Evolutionary conservation across 2,113 vertebrate species (phyloP).

Genomic region (Fulica atra): DNA sequence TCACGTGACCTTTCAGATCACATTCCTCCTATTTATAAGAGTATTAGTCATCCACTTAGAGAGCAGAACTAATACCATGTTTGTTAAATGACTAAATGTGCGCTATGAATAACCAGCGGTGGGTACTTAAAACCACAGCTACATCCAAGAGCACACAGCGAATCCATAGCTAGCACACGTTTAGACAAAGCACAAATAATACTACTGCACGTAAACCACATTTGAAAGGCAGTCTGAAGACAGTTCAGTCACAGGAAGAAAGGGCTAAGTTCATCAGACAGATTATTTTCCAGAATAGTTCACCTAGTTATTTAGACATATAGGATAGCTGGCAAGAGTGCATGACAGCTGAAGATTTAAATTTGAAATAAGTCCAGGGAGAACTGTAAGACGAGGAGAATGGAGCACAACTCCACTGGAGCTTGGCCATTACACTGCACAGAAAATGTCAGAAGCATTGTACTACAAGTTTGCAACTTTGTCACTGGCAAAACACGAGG

Average conservation of each 20-base stretch:
- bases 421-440: neutral
- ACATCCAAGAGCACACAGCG: conserved; percentile 16
- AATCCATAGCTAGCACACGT: neutral
- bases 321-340: neutral
- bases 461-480: conserved; percentile 3
- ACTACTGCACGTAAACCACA: neutral
- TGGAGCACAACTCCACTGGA: neutral
- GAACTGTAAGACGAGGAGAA: neutral
- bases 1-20: conserved; percentile 64
- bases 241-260: neutral
- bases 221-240: neutral
- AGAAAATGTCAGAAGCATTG: neutral
- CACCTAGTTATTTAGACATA: conserved; percentile 8
- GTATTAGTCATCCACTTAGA: conserved; percentile 60
- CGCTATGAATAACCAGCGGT: conserved; percentile 32
- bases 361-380: neutral
- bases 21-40: conserved; percentile 67
- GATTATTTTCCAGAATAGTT: conserved; percentile 18
- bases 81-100: conserved; percentile 61
- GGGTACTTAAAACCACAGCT: conserved; percentile 43
- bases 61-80: conserved; percentile 56
- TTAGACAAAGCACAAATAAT: conserved; percentile 7
- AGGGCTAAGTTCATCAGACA: neutral
- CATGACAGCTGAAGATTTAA: neutral
- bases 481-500: neutral